Base-by-base conservation (phyloP, 2,113 vertebrate species). In the Siphamia tubifer region DNA sequence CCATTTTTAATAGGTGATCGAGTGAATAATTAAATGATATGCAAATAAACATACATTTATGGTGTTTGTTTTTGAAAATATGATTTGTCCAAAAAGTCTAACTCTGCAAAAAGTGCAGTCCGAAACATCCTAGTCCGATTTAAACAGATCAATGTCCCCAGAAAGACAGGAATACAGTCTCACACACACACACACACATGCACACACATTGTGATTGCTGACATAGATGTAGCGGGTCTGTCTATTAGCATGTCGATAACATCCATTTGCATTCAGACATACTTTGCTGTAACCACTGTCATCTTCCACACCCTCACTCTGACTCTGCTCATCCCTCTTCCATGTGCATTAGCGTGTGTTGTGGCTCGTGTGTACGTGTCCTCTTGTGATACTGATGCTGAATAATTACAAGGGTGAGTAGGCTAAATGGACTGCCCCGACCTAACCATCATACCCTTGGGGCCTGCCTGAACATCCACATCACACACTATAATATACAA, bases 371-470 rank as follows among this genome's bases (percentile, higher is more conserved):
- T 80, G 27, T 76, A 8, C 62, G 55, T 61, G 65, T 54, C 39
- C 38, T 35, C 43, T 28, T 25, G n/a, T 64, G 74, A 70, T 72
- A 63, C 65, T 63, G 68, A 81, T 65, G 64, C 69, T 84, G 68
- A 77, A 80, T 87, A 87, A 83, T 79, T 84, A 83, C 63, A 52
- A 56, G 74, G 65, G 65, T 81, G 70, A 81, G 54, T 25, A 82
- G 54, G 74, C 74, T 84, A 81, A 89, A 87, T 83, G 80, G 55
- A 74, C 76, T 82, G 81, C 68, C 45, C 63, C 4, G 54, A 69
- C 61, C 53, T 74, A 68, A 16, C 44, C 67, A 63, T 44, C 52
- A 49, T 66, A 54, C 45, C 81, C 77, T 57, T 24, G 47, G 72
- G 55, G 47, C 60, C 32, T 43, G 34, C 12, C 6, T 48, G 47